phyloP scores from a whole-genome alignment of 2,113 vertebrate genomes.

The Tamias sibiricus region DNA sequence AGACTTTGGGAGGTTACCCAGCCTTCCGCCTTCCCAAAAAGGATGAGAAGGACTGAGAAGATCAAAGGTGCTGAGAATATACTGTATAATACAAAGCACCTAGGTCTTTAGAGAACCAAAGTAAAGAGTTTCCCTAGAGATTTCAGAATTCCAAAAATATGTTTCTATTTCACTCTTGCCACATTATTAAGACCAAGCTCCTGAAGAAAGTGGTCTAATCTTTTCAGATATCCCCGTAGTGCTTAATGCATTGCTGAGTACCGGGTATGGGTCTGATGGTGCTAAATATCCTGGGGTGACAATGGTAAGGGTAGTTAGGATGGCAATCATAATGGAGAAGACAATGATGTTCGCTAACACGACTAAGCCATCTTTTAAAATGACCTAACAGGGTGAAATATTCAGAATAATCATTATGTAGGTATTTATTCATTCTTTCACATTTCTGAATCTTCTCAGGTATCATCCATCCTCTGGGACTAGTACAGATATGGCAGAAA shows the following conservation, averaged over 20 bases:
- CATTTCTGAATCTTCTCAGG: background rate
- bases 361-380: background rate
- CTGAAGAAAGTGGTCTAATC: background rate
- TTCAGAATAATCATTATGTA: background rate
- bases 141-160: conserved; percentile 40
- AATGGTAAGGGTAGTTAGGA: background rate
- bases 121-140: conserved; percentile 28
- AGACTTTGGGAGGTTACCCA: background rate
- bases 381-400: background rate
- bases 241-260: background rate
- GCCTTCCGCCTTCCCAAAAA: background rate
- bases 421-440: background rate
- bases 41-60: background rate
- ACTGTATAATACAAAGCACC: background rate
- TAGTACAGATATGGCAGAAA: background rate
- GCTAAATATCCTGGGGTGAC: background rate
- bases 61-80: background rate
- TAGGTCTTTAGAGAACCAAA: conserved; percentile 34
- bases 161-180: background rate
- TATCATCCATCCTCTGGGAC: background rate
- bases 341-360: background rate
- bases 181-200: background rate
- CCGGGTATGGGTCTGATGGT: accelerated
- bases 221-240: background rate
- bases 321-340: background rate